phyloP scores from a whole-genome alignment of 2,888 invertebrate genomes.

The Halictus ligatus region DNA sequence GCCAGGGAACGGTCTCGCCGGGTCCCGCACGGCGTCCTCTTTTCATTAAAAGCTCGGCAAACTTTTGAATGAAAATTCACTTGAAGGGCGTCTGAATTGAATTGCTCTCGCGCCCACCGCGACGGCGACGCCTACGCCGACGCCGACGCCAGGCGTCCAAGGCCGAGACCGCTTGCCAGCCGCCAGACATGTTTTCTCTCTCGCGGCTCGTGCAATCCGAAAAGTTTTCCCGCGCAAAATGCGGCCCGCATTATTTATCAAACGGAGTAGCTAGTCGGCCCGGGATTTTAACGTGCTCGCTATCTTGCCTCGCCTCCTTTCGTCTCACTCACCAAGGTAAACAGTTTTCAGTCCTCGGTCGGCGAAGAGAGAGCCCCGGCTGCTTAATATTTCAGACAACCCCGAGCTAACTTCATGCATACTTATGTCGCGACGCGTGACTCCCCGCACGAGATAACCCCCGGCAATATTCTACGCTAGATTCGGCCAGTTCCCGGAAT shows the following conservation, averaged over 20 bases:
- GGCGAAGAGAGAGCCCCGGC: constrained; percentile 65
- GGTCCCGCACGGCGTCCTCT: constrained; percentile 29
- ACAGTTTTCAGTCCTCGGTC: constrained; percentile 69
- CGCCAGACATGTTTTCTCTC: constrained; percentile 1
- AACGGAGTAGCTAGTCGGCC: constrained; percentile 72
- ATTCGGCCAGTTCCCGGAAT: constrained; percentile 32
- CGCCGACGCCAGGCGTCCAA: background rate
- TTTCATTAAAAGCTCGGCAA: constrained; percentile 54
- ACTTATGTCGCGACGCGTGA: constrained; percentile 74
- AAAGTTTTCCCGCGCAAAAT: constrained; percentile 74
- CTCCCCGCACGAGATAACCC: constrained; percentile 57
- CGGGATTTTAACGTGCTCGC: constrained; percentile 58
- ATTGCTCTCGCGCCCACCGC: constrained; percentile 38
- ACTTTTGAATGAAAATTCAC: constrained; percentile 61
- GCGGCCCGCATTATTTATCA: constrained; percentile 80
- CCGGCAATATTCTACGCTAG: constrained; percentile 39
- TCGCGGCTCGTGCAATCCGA: constrained; percentile 52
- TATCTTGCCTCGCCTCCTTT: constrained; percentile 17
- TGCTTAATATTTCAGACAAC: constrained; percentile 80
- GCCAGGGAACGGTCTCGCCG: constrained; percentile 6
- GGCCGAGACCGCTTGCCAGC: background rate
- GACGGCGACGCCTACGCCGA: background rate
- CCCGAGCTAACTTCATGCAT: constrained; percentile 78
- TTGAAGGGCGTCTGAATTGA: constrained; percentile 52
- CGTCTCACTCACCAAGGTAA: constrained; percentile 64